Conservation (phyloP, 2,113 vertebrate species). For the Rhadina sibilatrix region DNA sequence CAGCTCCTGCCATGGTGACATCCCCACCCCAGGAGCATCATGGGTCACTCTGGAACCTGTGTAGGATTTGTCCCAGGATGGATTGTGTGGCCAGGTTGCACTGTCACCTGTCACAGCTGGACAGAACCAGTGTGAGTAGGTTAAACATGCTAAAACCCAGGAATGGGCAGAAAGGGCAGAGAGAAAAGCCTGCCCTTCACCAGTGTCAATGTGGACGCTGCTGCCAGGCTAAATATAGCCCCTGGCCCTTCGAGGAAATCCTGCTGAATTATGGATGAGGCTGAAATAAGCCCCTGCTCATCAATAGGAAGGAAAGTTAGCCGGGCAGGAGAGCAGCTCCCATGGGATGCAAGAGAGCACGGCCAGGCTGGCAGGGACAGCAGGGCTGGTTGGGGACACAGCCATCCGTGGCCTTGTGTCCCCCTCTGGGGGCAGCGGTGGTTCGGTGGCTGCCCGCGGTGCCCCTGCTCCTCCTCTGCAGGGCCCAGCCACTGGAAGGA, state of each 20-base stretch:
- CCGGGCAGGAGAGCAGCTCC: not conserved
- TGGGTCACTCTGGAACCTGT: not conserved
- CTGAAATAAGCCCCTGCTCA: not conserved
- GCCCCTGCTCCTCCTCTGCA: not conserved
- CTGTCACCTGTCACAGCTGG: not conserved
- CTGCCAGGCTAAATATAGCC: slow-evolving; percentile 6
- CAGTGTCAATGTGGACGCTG: rapidly evolving
- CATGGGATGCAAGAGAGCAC: rapidly evolving
- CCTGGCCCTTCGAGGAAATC: not conserved
- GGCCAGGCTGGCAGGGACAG: not conserved
- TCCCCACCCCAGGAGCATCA: rapidly evolving
- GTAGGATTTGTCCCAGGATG: not conserved
- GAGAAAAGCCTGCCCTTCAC: not conserved
- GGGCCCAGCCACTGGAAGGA: slow-evolving; percentile 73
- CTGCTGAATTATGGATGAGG: slow-evolving; percentile 42
- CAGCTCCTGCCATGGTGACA: not conserved
- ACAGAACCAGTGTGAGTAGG: not conserved
- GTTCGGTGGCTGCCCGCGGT: rapidly evolving
- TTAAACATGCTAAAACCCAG: not conserved
- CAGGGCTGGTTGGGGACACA: not conserved
- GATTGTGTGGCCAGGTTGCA: not conserved
- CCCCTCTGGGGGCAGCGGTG: not conserved
- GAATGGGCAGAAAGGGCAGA: not conserved
- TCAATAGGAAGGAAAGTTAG: not conserved
- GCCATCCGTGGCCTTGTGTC: not conserved